Percentiles rank a stretch among this genome's conserved stretches.
These are phyloP conservation scores for Aphrocallistes beatrix DNA, from an alignment of 37 sponge, comb jelly and placozoan genomes.

Conservation along the genomic window DNA sequence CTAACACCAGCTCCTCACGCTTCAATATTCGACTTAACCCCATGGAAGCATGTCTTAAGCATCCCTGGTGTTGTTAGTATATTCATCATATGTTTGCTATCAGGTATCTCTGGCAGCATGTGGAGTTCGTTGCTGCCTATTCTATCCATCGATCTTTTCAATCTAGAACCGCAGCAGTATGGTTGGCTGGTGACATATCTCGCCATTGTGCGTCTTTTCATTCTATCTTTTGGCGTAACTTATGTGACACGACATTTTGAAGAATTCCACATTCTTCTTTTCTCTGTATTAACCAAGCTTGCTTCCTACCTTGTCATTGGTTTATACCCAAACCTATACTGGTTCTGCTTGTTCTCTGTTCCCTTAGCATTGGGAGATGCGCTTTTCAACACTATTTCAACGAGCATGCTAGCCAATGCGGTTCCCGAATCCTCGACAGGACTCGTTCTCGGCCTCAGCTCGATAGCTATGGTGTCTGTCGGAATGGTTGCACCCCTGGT, in stretches of 20 bases:
- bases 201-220: neutral
- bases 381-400: neutral
- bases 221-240: neutral
- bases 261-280: neutral
- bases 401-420: neutral
- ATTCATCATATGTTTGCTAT: neutral
- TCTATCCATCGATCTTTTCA: neutral
- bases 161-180: neutral
- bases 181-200: constrained; percentile 10
- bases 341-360: neutral
- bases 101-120: neutral
- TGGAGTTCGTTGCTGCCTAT: neutral
- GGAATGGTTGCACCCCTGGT: neutral
- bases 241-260: neutral
- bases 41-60: neutral
- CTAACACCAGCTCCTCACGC: neutral
- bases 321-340: neutral
- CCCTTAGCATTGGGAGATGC: neutral
- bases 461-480: neutral
- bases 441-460: neutral
- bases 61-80: neutral
- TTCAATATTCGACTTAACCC: neutral
- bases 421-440: neutral
- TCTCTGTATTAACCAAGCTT: neutral
- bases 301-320: neutral